A percentile compares a stretch with the other conserved stretches of the same genome.
Conservation (phyloP, 2,797 vertebrate genomes). For the Fratercula arctica region DNA sequence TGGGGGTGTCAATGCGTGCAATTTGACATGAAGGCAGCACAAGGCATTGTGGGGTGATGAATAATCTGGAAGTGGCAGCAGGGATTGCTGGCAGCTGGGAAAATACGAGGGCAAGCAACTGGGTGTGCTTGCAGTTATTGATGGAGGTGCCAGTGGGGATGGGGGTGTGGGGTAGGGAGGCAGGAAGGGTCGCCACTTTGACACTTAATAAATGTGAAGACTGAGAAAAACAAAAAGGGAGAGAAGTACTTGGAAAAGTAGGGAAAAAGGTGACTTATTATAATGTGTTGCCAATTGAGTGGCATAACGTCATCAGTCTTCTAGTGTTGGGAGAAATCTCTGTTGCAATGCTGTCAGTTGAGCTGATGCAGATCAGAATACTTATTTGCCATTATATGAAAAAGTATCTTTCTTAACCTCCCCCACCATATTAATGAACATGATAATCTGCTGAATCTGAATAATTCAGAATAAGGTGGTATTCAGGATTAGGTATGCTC, state of each 20-base stretch:
- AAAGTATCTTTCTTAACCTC: not conserved
- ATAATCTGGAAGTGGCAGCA: not conserved
- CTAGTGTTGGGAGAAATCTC: not conserved
- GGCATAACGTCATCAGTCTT: not conserved
- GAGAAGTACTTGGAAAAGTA: not conserved
- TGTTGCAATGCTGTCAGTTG: not conserved
- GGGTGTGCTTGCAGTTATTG: not conserved
- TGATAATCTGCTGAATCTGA: not conserved
- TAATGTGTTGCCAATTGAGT: not conserved
- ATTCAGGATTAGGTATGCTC: not conserved
- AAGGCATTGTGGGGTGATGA: fast-evolving
- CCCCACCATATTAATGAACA: not conserved
- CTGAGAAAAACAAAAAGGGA: not conserved
- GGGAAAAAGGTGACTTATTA: not conserved
- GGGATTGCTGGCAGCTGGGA: not conserved
- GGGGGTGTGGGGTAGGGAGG: too few relatives aligned
- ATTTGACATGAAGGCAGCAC: not conserved
- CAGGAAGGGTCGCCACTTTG: fast-evolving
- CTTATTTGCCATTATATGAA: not conserved
- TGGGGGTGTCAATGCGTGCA: too few relatives aligned
- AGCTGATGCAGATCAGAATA: not conserved
- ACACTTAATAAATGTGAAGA: not conserved
- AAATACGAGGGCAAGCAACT: not conserved
- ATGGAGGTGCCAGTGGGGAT: fast-evolving
- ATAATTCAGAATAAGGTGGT: not conserved